A percentile compares a stretch with the other conserved stretches of the same genome.
Conservation (phyloP, 2,888 invertebrate genomes). For the Hemistola chrysoprasaria region DNA sequence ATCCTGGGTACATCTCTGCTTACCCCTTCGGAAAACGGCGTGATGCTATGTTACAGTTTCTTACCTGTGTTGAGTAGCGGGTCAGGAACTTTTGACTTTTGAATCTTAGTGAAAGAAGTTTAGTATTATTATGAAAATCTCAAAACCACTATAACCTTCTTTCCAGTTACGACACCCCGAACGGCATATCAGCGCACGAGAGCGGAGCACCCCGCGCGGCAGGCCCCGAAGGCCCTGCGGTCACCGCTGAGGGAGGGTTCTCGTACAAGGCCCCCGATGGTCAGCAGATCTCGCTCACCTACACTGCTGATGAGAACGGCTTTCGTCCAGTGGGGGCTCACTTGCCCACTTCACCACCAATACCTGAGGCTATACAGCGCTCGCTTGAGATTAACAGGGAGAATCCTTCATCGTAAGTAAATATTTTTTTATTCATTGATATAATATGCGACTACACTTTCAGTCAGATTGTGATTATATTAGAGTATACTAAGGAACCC, state of each 20-base stretch:
- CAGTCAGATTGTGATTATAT: no score
- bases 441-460: no score
- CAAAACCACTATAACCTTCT: no score
- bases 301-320: slow-evolving; percentile 88
- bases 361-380: slow-evolving; percentile 81
- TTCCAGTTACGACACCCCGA: slow-evolving; percentile 84
- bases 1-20: no score
- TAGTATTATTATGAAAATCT: no score
- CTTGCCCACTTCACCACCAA: slow-evolving; percentile 82
- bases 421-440: no score
- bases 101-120: no score
- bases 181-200: slow-evolving; percentile 84
- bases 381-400: slow-evolving; percentile 71
- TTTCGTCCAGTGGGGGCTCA: slow-evolving; percentile 85
- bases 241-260: slow-evolving; percentile 85
- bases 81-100: no score
- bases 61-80: no score
- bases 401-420: slow-evolving; percentile 54
- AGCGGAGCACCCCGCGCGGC: slow-evolving; percentile 80
- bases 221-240: slow-evolving; percentile 78
- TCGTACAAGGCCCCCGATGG: slow-evolving; percentile 86
- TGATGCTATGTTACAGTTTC: no score
- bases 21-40: no score
- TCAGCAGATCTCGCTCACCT: slow-evolving; percentile 83
- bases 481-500: no score